phyloP scores from a whole-genome alignment of 2,797 vertebrate genomes.

The Agapornis canus region DNA sequence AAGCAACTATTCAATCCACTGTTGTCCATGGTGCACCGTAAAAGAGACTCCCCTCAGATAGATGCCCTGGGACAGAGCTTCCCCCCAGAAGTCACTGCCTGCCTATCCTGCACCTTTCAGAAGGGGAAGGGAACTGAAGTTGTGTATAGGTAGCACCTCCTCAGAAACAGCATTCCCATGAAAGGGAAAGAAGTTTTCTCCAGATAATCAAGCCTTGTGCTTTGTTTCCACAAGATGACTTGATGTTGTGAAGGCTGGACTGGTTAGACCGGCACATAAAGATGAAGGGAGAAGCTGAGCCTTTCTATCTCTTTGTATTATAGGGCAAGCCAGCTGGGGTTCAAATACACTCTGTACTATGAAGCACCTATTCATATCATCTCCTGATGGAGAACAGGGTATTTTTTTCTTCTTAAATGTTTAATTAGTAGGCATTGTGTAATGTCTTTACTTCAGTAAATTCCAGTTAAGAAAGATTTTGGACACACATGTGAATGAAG shows the following conservation, averaged over 20 bases:
- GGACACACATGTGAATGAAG: conserved; percentile 14
- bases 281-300: conserved; percentile 8
- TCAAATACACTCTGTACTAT: conserved; percentile 27
- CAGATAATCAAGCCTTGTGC: background rate
- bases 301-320: conserved; percentile 13
- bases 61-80: background rate
- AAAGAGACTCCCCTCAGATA: background rate
- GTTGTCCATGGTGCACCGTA: accelerated
- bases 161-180: background rate
- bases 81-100: background rate
- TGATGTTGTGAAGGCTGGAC: background rate
- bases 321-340: conserved; percentile 30
- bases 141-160: background rate
- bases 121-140: background rate
- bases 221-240: background rate
- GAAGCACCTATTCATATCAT: conserved; percentile 51
- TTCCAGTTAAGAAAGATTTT: conserved; percentile 53
- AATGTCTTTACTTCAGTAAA: conserved; percentile 46
- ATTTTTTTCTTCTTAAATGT: conserved; percentile 48
- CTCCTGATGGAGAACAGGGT: conserved; percentile 33
- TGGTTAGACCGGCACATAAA: background rate
- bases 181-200: background rate
- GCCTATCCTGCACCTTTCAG: background rate
- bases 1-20: background rate
- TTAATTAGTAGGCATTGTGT: conserved; percentile 33